Evolutionary conservation across 1,140 invertebrate species (phyloP), one percentile per base, ranked within the genome.

Genomic region (Coenobita brevimanus): DNA sequence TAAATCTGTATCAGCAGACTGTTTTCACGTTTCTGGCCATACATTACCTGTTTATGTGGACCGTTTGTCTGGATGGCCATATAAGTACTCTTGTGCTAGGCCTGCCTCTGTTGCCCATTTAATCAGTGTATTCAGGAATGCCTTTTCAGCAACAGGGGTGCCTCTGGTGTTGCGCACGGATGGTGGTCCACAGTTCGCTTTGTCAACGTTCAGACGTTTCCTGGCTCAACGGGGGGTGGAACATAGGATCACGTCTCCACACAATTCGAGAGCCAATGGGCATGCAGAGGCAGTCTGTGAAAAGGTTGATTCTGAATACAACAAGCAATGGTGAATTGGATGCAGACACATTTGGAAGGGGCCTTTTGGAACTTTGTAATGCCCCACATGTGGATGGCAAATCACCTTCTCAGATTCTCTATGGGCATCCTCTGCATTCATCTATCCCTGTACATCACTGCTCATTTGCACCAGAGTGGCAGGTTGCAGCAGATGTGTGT

Each of bases 391-490:
- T n/a, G n/a, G n/a, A n/a, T n/a, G n/a, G n/a, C n/a, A n/a, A n/a
- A n/a, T n/a, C n/a, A n/a, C n/a, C n/a, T n/a, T n/a, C n/a, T n/a
- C n/a, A n/a, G n/a, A n/a, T n/a, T n/a, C n/a, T n/a, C n/a, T n/a
- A n/a, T n/a, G n/a, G n/a, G n/a, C n/a, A n/a, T 50, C 86, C 89
- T 13, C 4, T 89, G 27, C 50, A 78, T 13, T 84, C 69, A 21
- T 60, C 57, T 21, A 17, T 89, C 46, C 89, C 89, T 27, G 84
- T 75, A 30, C 89, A 67, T 27, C 73, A 79, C n/a, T 73, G 73
- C 15, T 79, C 85, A 13, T 89, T 88, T 64, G 38, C 85, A 17
- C 82, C 85, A 3, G 76, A 89, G 43, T 88, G 83, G 82, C 89
- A 89, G 57, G 36, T 17, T n/a, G 78, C 85, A n/a, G 75, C 85